Conservation (phyloP, 1,140 invertebrate species). For the Eurosta solidaginis region DNA sequence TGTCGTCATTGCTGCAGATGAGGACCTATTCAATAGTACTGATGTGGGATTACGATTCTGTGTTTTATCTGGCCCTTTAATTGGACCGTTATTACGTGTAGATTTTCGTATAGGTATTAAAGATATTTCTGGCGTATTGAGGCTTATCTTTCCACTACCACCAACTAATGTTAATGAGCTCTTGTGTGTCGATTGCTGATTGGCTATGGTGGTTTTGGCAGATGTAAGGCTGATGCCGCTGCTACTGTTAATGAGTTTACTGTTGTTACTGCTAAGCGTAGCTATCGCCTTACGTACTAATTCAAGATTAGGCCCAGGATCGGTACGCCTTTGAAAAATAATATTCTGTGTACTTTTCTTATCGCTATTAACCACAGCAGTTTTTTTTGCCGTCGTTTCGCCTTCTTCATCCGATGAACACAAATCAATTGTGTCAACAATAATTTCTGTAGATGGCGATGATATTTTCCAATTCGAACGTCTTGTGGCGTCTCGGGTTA, state of each 20-base stretch:
- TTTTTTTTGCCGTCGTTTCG: slow-evolving; percentile 16
- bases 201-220: not conserved
- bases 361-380: slow-evolving; percentile 37
- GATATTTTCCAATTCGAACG: slow-evolving; percentile 56
- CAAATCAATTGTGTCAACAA: slow-evolving; percentile 62
- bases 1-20: not conserved
- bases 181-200: too few species aligned
- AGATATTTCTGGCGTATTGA: not conserved
- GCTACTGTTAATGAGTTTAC: too few species aligned
- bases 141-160: not conserved
- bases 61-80: slow-evolving; percentile 1
- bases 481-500: slow-evolving; percentile 50
- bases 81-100: not conserved
- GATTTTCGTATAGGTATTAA: slow-evolving; percentile 1
- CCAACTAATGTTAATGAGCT: not conserved
- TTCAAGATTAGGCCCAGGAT: not conserved
- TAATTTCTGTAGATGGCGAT: slow-evolving; percentile 47
- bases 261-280: not conserved
- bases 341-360: slow-evolving; percentile 28
- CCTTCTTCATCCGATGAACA: slow-evolving; percentile 65
- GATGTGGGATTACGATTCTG: not conserved
- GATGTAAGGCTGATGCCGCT: too few species aligned
- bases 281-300: not conserved
- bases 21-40: not conserved
- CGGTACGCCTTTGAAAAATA: not conserved